Conservation (phyloP, 1,140 invertebrate species). For the Atta colombica region DNA sequence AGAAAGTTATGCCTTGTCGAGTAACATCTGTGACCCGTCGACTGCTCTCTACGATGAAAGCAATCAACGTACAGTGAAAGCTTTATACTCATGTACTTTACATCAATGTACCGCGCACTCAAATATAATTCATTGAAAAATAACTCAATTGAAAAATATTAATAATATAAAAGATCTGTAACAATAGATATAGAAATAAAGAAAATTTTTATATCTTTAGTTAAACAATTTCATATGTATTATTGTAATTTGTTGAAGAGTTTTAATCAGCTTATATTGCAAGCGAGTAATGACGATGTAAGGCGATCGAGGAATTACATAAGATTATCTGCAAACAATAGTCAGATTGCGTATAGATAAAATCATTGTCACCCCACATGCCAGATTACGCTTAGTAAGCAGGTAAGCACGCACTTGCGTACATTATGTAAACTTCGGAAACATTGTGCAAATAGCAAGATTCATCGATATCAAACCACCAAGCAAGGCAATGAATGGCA, state of each 20-base stretch:
- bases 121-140: background rate
- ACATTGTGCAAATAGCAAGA: slow-evolving; percentile 38
- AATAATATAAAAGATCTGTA: background rate
- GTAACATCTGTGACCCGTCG: slow-evolving; percentile 54
- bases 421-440: slow-evolving; percentile 57
- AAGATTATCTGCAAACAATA: slow-evolving; percentile 51
- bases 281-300: background rate
- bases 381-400: slow-evolving; percentile 25
- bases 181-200: background rate
- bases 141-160: background rate
- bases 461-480: slow-evolving; percentile 44
- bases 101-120: background rate
- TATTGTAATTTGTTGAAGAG: background rate
- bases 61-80: slow-evolving; percentile 63
- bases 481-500: slow-evolving; percentile 28
- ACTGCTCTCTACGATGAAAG: slow-evolving; percentile 52
- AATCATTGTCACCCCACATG: slow-evolving; percentile 58
- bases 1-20: slow-evolving; percentile 65
- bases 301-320: slow-evolving; percentile 52
- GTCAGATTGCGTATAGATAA: slow-evolving; percentile 50
- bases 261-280: slow-evolving; percentile 46
- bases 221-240: background rate
- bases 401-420: slow-evolving; percentile 35
- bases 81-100: slow-evolving; percentile 55
- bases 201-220: slow-evolving; percentile 12